Evolutionary conservation across 2,797 vertebrate species (phyloP), one percentile per base, ranked within the genome.

Genomic region (Gymnoscopelus braueri): DNA sequence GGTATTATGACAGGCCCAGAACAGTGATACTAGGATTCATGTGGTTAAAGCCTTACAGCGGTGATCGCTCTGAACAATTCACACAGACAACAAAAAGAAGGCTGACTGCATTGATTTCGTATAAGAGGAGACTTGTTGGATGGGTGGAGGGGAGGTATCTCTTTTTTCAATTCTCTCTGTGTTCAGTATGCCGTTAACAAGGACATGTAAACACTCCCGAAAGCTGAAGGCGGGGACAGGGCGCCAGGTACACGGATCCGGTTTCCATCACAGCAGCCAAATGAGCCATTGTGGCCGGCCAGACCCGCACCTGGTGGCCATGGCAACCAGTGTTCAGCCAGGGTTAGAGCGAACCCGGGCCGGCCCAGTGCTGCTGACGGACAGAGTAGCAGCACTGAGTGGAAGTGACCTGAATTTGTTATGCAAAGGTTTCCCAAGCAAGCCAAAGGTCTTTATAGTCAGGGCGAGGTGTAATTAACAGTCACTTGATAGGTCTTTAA

Each of bases 241-340:
- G 88, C 92, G 86, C 89, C 84, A 92, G 84, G 85, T 84, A 86
- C 83, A 79, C 58, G 67, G 86, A 93, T 93, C 89, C 74, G 61
- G 82, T 93, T 92, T 92, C 92, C 81, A 76, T 70, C 58, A 85
- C 82, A 74, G 56, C 74, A 63, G 83, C 88, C 86, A 88, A 91
- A 85, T 85, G 76, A 74, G 35, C 74, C 87, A 90, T 90, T 93
- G 88, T 91, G 87, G 77, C 77, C 77, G 77, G 88, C 39, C 86
- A 91, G 89, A 90, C 88, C 88, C 91, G 91, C 88, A 92, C 91
- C 91, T 92, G 91, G 89, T 91, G 62, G 69, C 84, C 89, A 90
- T 90, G 88, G 90, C 84, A 90, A 92, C 91, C 75, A 77, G 69
- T 39, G 69, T 81, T 88, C 75, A 81, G 69, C 76, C 75, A 56